Percentiles rank a stretch among this genome's conserved stretches.
phyloP scores from a whole-genome alignment of 2,113 vertebrate genomes.

The Gymnocephalus cernua region DNA sequence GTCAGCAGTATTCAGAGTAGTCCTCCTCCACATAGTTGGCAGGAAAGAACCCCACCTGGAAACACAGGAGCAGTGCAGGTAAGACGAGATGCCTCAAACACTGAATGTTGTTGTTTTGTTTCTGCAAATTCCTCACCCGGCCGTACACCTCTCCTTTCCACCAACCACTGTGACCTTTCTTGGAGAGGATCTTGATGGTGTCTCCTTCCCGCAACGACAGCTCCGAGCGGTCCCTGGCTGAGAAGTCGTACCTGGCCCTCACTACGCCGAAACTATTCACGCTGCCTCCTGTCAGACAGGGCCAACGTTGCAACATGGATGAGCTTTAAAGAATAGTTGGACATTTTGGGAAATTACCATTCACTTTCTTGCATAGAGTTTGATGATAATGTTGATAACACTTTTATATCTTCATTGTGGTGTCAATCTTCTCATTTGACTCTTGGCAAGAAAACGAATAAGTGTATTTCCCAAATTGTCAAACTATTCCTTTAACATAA shows the following conservation, averaged over 20 bases:
- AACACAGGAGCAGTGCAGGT: background rate
- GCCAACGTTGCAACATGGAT: background rate
- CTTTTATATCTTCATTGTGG: background rate
- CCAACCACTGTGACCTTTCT: slow-evolving; percentile 92
- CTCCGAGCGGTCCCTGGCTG: slow-evolving; percentile 91
- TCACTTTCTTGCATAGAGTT: background rate
- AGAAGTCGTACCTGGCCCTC: slow-evolving; percentile 93
- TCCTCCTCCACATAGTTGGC: slow-evolving; percentile 97
- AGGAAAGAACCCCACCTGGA: slow-evolving; percentile 92
- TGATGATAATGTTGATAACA: background rate
- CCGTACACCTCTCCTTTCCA: slow-evolving; percentile 97
- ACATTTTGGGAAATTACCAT: background rate
- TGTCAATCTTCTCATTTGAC: background rate
- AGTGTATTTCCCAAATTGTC: background rate
- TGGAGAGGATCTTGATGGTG: slow-evolving; percentile 92
- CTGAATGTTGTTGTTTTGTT: too few relatives aligned
- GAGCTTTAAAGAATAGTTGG: background rate
- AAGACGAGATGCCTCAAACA: background rate
- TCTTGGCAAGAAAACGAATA: background rate
- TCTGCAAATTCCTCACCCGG: slow-evolving; percentile 80
- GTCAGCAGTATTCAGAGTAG: slow-evolving; percentile 94
- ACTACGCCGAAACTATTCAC: slow-evolving; percentile 86
- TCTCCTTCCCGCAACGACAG: slow-evolving; percentile 92
- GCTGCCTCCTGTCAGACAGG: slow-evolving; percentile 78
- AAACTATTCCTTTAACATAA: background rate